Conservation (phyloP, 2,113 vertebrate species). For the Myrmecobius fasciatus region DNA sequence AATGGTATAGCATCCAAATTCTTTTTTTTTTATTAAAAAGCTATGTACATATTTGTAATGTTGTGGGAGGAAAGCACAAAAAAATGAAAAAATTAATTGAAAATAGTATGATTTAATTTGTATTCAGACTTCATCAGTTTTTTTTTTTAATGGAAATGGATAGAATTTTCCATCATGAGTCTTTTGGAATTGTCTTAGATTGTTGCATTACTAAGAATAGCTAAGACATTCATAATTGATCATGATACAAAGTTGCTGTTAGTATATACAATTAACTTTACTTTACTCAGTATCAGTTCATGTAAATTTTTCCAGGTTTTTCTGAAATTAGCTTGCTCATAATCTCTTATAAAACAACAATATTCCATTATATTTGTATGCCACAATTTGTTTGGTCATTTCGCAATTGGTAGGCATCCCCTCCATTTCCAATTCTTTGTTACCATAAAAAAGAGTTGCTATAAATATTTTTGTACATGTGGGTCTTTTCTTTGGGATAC, state of each 20-base stretch:
- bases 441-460: neutral
- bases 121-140: neutral
- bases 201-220: neutral
- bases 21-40: no score
- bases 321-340: neutral
- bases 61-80: no score
- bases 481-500: neutral
- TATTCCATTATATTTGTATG: neutral
- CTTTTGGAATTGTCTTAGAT: neutral
- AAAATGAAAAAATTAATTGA: no score
- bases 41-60: no score
- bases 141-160: neutral
- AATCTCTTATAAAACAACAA: neutral
- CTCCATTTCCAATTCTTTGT: neutral
- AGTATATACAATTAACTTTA: neutral
- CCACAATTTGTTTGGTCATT: neutral
- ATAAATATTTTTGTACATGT: neutral
- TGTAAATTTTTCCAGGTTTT: neutral
- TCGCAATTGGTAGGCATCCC: neutral
- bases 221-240: neutral
- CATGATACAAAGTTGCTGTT: neutral
- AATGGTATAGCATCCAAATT: no score
- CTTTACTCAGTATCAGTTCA: neutral
- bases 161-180: neutral
- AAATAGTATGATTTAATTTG: neutral